Evolutionary conservation across 53 echinoderm and acorn worm species (phyloP), one percentile per base, ranked within the genome.

Genomic region (Echinarachnius parma): DNA sequence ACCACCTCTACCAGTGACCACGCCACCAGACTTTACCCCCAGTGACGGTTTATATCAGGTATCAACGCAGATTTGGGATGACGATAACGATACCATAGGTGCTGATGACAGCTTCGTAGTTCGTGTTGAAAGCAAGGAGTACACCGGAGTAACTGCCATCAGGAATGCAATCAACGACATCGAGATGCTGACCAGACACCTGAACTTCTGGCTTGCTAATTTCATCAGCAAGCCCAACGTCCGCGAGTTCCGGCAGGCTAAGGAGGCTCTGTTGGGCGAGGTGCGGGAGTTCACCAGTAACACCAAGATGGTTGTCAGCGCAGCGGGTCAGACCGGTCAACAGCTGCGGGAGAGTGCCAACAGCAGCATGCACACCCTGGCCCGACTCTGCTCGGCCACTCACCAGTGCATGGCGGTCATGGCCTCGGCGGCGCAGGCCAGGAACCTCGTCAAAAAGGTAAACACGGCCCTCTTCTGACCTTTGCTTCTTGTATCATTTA

Each of bases 291-390:
- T 96, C 66, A 90, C 96, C 28, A 85, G 82, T 46, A 96, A 88
- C 76, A 91, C 87, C 36, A 96, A 96, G 81, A 79, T 91, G 85
- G 80, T 96, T 4, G 96, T 96, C 48, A 88, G 91, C 80, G 90
- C 87, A 46, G 84, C 91, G 16, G 91, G 87, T 21, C 86, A 91
- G 64, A 74, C 85, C 1, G 69, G 70, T 29, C 85, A 85, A 20
- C 83, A 82, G 63, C 75, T 96, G 3, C 59, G 78, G 28, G 56
- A 67, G 10, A 66, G 87, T 39, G 57, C 91, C 23, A 88, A 87
- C 32, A 63, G 79, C 61, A 91, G 96, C 62, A 80, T 96, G 84
- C 96, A 91, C 49, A 91, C 96, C 21, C 49, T 96, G 60, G 91
- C 91, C 23, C 78, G 96, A 57, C 61, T 96, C 18, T 84, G 81